Conservation (phyloP, 2,888 invertebrate genomes). For the Nymphalis urticae region DNA sequence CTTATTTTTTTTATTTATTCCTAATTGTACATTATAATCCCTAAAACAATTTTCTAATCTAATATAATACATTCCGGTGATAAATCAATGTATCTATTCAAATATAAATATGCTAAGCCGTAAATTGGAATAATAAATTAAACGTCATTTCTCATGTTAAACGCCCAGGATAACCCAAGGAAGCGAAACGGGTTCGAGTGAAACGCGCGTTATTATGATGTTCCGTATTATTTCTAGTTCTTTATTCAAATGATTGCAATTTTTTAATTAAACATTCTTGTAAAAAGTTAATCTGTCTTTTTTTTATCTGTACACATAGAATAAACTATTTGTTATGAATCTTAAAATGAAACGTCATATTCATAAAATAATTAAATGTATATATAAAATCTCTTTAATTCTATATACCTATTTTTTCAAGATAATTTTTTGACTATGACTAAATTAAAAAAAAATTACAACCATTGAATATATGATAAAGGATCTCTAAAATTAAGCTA, state of each 20-base stretch:
- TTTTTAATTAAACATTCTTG: neutral
- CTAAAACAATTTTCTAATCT: slow-evolving; percentile 34
- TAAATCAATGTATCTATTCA: slow-evolving; percentile 55
- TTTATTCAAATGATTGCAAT: neutral
- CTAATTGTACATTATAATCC: neutral
- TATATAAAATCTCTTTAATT: too few relatives aligned
- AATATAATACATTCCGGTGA: slow-evolving; percentile 40
- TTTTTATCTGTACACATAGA: too few relatives aligned
- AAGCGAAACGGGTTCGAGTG: slow-evolving; percentile 29
- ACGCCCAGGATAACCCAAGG: slow-evolving; percentile 34
- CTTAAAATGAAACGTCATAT: too few relatives aligned
- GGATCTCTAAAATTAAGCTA: slow-evolving; percentile 39
- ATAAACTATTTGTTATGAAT: too few relatives aligned
- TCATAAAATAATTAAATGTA: too few relatives aligned
- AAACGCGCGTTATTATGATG: neutral
- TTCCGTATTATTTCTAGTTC: slow-evolving; percentile 12
- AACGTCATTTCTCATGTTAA: slow-evolving; percentile 56
- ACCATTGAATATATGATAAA: neutral
- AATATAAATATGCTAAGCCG: slow-evolving; percentile 58
- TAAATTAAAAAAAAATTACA: neutral
- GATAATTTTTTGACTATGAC: neutral
- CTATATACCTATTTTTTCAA: neutral
- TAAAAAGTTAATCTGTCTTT: neutral
- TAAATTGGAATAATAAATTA: slow-evolving; percentile 73
- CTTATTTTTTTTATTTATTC: neutral